A percentile compares a stretch with the other conserved stretches of the same genome.
Conservation (phyloP, 2,797 vertebrate genomes). For the Pantherophis vulpinus region DNA sequence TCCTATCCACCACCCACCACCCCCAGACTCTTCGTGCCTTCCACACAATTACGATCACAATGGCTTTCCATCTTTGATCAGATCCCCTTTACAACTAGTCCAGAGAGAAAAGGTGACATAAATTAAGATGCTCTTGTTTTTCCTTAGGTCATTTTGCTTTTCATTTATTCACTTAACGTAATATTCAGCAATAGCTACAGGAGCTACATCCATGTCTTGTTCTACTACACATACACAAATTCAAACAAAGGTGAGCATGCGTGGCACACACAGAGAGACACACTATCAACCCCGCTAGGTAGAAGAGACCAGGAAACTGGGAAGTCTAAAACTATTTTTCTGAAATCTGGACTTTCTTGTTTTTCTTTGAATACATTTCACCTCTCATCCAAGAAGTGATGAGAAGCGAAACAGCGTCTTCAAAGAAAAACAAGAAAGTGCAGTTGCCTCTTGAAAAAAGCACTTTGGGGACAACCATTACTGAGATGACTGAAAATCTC, state of each 20-base stretch:
- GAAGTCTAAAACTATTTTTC: not conserved
- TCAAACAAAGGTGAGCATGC: not conserved
- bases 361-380: too few relatives aligned
- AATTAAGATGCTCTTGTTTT: not conserved
- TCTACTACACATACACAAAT: not conserved
- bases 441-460: too few relatives aligned
- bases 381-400: too few relatives aligned
- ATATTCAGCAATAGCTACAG: not conserved
- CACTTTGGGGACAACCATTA: too few relatives aligned
- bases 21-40: not conserved
- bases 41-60: not conserved
- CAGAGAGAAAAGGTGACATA: not conserved
- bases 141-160: not conserved
- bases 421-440: too few relatives aligned
- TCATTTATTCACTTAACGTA: not conserved
- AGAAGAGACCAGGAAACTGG: not conserved
- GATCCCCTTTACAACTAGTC: not conserved
- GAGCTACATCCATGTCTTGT: not conserved
- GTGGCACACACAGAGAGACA: not conserved
- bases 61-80: not conserved
- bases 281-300: not conserved
- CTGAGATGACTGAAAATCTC: too few relatives aligned
- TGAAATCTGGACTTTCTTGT: not conserved
- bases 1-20: not conserved
- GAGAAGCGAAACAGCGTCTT: too few relatives aligned